phyloP scores from a whole-genome alignment of 2,113 vertebrate species.

The Tapirus terrestris region DNA sequence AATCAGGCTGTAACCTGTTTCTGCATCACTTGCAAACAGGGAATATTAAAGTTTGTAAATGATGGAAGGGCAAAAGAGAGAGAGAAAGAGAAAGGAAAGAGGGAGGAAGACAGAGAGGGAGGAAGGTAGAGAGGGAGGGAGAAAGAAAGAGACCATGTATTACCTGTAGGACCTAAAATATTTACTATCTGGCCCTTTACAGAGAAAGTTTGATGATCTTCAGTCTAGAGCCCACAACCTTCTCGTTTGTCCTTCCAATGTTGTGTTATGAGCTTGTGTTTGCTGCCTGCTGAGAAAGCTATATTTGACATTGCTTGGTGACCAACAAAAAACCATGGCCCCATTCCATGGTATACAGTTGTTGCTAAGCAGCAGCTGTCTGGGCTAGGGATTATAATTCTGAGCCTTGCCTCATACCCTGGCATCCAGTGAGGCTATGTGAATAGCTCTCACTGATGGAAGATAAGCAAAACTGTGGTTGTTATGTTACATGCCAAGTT shows the following conservation, averaged over 20 bases:
- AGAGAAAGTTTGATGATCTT: not conserved
- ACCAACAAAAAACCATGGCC: not conserved
- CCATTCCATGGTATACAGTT: not conserved
- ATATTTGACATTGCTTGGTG: not conserved
- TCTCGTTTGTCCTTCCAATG: not conserved
- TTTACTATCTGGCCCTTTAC: not conserved
- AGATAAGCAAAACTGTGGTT: not conserved
- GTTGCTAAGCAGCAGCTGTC: not conserved
- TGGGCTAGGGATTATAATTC: not conserved
- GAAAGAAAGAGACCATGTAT: not conserved
- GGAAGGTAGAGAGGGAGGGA: not conserved
- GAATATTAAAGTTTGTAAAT: not conserved
- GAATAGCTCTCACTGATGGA: not conserved
- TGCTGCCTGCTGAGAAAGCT: not conserved
- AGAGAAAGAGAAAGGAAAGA: not conserved
- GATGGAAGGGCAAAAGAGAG: accelerated
- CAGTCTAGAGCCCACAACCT: not conserved
- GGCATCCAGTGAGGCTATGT: not conserved
- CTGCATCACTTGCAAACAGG: not conserved
- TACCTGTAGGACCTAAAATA: not conserved
- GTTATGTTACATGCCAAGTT: too few species aligned
- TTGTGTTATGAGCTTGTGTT: not conserved
- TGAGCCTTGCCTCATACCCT: not conserved
- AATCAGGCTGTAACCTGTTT: not conserved
- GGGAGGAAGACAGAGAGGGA: not conserved